Evolutionary conservation across 2,797 vertebrate genomes (phyloP).

Genomic region (Hyperoplus immaculatus): DNA sequence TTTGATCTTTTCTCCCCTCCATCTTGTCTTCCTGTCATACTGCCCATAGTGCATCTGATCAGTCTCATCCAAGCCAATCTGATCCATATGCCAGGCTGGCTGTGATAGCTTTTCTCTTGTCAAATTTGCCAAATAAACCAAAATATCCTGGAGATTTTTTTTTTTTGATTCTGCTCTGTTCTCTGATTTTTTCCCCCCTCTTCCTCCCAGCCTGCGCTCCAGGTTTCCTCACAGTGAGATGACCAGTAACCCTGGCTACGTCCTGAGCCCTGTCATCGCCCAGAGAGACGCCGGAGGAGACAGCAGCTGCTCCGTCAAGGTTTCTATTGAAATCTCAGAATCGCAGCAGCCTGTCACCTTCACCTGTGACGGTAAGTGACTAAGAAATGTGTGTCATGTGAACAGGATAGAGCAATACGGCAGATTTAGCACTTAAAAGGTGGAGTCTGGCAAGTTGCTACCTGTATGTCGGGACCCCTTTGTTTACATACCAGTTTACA

Average conservation of each 20-base stretch:
- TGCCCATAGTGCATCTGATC: conserved; percentile 4
- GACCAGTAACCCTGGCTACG: conserved; percentile 92
- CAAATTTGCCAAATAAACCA: conserved; percentile 19
- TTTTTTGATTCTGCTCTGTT: not conserved
- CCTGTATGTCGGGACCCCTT: not conserved
- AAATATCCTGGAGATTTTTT: conserved; percentile 3
- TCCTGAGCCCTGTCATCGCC: conserved; percentile 93
- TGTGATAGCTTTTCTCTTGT: conserved; percentile 8
- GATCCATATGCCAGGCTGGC: conserved; percentile 21
- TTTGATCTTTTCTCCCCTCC: not conserved
- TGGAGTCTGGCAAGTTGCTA: too few species aligned
- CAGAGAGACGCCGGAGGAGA: conserved; percentile 89
- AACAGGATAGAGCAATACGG: not conserved
- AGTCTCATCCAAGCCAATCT: conserved; percentile 28
- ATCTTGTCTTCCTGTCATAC: conserved; percentile 25
- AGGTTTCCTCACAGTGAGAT: conserved; percentile 85
- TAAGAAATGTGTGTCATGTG: not conserved
- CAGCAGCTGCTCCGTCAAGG: conserved; percentile 92
- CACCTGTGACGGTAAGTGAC: conserved; percentile 94
- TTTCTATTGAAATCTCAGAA: conserved; percentile 96
- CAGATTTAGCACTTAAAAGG: not conserved
- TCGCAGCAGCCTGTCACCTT: conserved; percentile 97
- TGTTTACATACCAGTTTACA: too few species aligned
- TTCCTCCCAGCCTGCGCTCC: conserved; percentile 87
- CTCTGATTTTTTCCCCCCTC: not conserved